Base-by-base conservation (phyloP, 1,140 invertebrate species). In the Teleogryllus occipitalis region DNA sequence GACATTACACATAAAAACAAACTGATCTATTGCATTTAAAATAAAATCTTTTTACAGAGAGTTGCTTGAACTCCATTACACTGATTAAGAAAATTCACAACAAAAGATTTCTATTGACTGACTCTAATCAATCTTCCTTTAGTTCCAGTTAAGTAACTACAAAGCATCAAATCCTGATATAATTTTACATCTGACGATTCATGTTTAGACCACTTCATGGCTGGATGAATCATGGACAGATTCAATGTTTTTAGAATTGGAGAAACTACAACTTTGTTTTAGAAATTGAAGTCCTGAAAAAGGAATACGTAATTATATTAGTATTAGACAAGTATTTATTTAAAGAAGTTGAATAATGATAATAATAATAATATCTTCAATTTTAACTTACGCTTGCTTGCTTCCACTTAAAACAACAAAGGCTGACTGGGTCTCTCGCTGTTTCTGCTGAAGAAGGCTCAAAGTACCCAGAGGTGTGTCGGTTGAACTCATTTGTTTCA, bases 401-500 rank as follows among this genome's bases (percentile, higher is more conserved):
- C 91, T 94, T 48, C 98, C 97, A 86, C 95, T 97, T 7, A 99
- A 89, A 76, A 99, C 92, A 82, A 99, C 92, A 87, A 94, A 99
- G 0, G 98, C 93, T 10, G 96, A 96, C 82, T 98, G 95, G 6
- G 97, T 95, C 88, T 98, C 95, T 84, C 96, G 97, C 85, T 99
- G 98, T 84, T 98, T 99, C 47, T 97, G 95, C 88, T 98, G 94
- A 80, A 99, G 87, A 88, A 99, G 92, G 82, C 94, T 94, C 22
- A 99, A 88, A 5, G 98, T 99, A 82, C 95, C 94, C 21, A 99
- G 88, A 8, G 98, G 98, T 0, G 98, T 99, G 86, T 99, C 98
- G 8, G 96, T 98, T 10, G 97, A 98, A 83, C 96, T 98, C 97
- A 99, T 99, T 84, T 97, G 94, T 85, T 97, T 97, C 95, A 99